phyloP scores from a whole-genome alignment of 37 sponge, comb jelly and placozoan genomes.

The Chondrosia reniformis region DNA sequence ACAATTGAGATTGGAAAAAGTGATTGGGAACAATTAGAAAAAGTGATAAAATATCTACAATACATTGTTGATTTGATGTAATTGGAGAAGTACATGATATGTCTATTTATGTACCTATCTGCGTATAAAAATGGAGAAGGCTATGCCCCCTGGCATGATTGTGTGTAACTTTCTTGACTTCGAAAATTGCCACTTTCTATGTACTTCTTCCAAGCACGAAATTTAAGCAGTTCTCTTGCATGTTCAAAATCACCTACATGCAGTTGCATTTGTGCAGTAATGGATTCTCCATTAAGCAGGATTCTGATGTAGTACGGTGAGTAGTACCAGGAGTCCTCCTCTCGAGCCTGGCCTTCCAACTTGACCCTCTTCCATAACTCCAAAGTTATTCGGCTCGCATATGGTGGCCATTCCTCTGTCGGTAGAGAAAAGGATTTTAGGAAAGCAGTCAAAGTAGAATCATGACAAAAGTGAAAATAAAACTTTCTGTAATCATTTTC shows the following conservation, averaged over 20 bases:
- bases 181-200: slow-evolving; percentile 30
- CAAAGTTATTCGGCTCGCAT: slow-evolving; percentile 55
- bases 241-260: not conserved
- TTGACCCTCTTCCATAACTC: slow-evolving; percentile 53
- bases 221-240: slow-evolving; percentile 27
- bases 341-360: not conserved
- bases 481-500: not conserved
- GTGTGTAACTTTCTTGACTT: slow-evolving; percentile 21
- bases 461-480: slow-evolving; percentile 43
- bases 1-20: too few relatives aligned
- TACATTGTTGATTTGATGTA: too few relatives aligned
- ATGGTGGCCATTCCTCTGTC: slow-evolving; percentile 32
- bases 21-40: too few relatives aligned
- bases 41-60: too few relatives aligned
- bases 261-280: slow-evolving; percentile 10
- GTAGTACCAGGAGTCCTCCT: not conserved
- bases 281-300: slow-evolving; percentile 41
- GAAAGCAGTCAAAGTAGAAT: slow-evolving; percentile 28
- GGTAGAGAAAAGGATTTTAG: slow-evolving; percentile 25
- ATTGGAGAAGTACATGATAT: too few relatives aligned
- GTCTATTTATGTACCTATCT: too few relatives aligned
- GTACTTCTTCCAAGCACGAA: slow-evolving; percentile 18
- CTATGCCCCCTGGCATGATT: too few relatives aligned
- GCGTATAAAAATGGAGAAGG: not conserved
- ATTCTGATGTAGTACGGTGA: slow-evolving; percentile 29